Base-by-base conservation (phyloP, 1,140 invertebrate genomes). In the Elymnias hypermnestra region DNA sequence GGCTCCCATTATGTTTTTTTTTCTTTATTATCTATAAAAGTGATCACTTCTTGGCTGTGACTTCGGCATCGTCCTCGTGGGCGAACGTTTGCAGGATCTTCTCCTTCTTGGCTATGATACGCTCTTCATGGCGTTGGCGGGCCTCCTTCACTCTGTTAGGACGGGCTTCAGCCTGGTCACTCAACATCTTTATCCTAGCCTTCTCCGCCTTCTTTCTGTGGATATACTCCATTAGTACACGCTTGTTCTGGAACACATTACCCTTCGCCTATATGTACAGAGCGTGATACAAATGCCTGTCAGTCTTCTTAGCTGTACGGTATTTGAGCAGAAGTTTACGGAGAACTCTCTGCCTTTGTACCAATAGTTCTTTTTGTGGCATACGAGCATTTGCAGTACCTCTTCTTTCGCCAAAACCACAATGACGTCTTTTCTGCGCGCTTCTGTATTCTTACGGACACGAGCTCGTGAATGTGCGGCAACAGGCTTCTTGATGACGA, bases 191-290 rank as follows among this genome's bases (percentile, higher is more conserved):
- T 58, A 95, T 92, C 84, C 98, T 93, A 49, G 94, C 92, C 73
- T 99, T 99, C 86, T 99, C 98, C 37, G 98, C 96, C 91, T 99
- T 99, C 92, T 99, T 99, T 90, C 99, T 99, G 90, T 99, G 98
- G 82, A 99, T 99, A 87, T 96, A 98, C 87, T 99, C 98, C 97
- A 99, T 99, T 5, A 99, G 88, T 2, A 99, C 96, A 86, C 98
- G 92, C 91, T 99, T 99, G 91, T 99, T 99, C 89, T 99, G 99
- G 91, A 99, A 99, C 44, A 98, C 96, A 86, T 96, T 96, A 93
- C 98, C 98, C 90, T 99, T 99, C 54, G 96, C 97, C 87, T 99
- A 99, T 93, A 99, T 95, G 90, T 99, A 99, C 63, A 99, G 88
- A 23, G 95, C 92, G 70, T 99, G 98, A 87, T 99, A 99, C 65